These are phyloP conservation scores for Frankliniella intonsa DNA, from an alignment of 2,888 invertebrate species.

Conservation along the genomic window DNA sequence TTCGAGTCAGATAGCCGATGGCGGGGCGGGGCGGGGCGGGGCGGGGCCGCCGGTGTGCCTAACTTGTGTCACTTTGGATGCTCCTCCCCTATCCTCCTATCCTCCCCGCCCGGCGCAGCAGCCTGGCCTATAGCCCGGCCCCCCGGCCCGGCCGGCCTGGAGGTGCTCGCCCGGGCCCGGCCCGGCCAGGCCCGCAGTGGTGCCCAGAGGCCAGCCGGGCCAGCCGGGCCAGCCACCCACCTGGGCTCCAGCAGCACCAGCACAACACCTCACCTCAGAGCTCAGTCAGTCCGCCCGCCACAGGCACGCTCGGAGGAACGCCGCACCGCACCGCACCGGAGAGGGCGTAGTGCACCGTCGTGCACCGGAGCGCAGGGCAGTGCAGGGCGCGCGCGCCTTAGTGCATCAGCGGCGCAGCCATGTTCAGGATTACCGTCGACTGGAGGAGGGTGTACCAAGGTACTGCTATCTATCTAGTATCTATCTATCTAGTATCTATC, in stretches of 20 bases:
- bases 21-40: no score
- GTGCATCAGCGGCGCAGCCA: neutral
- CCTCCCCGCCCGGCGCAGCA: neutral
- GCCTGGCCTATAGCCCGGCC: neutral
- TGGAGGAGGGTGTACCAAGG: constrained; percentile 16
- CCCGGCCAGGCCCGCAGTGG: neutral
- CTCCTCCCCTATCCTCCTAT: neutral
- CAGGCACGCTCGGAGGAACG: neutral
- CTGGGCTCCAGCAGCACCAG: neutral
- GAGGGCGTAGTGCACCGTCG: neutral
- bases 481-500: no score
- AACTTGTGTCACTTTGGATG: no score
- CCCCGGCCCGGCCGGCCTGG: neutral
- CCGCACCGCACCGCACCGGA: neutral
- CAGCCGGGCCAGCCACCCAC: neutral
- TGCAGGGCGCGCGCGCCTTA: neutral
- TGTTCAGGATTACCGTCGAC: constrained; percentile 4
- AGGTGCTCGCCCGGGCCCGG: neutral
- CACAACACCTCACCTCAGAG: neutral
- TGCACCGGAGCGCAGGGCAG: neutral
- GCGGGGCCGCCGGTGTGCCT: no score
- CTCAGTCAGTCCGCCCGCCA: neutral
- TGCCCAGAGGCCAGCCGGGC: neutral
- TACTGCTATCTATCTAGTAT: neutral
- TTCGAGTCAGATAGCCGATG: no score